Percentiles rank a stretch among this genome's conserved stretches.
Evolutionary conservation across 64 coral and sea anemone genomes (phyloP).

Genomic region (Anthopleura sola): DNA sequence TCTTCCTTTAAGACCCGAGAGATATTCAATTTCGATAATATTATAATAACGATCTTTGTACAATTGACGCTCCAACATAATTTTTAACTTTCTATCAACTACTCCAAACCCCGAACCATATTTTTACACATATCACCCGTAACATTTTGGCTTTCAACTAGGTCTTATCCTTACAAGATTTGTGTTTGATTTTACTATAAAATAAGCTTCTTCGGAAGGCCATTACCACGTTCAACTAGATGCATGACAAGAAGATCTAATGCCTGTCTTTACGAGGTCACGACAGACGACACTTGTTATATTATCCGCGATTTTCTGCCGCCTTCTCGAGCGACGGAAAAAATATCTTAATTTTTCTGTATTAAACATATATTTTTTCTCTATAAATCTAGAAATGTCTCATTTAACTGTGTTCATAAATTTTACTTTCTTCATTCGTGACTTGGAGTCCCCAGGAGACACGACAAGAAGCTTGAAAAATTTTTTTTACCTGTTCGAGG

Average conservation of each 20-base stretch:
- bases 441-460: background rate
- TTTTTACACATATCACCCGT: background rate
- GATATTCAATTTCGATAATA: conserved; percentile 14
- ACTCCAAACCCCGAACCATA: background rate
- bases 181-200: background rate
- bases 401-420: background rate
- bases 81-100: background rate
- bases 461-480: background rate
- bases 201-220: background rate
- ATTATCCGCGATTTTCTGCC: background rate
- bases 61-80: background rate
- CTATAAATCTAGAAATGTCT: conserved; percentile 20
- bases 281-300: conserved; percentile 7
- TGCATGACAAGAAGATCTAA: background rate
- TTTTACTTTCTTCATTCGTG: background rate
- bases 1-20: background rate
- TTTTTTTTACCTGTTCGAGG: background rate
- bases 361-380: conserved; percentile 20
- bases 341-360: background rate
- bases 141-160: background rate
- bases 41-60: conserved; percentile 3
- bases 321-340: background rate
- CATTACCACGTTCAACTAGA: background rate
- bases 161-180: background rate
- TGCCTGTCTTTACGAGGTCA: background rate